A percentile compares a stretch with the other conserved stretches of the same genome.
Conservation (phyloP, 2,113 vertebrate genomes). For the Nestor notabilis region DNA sequence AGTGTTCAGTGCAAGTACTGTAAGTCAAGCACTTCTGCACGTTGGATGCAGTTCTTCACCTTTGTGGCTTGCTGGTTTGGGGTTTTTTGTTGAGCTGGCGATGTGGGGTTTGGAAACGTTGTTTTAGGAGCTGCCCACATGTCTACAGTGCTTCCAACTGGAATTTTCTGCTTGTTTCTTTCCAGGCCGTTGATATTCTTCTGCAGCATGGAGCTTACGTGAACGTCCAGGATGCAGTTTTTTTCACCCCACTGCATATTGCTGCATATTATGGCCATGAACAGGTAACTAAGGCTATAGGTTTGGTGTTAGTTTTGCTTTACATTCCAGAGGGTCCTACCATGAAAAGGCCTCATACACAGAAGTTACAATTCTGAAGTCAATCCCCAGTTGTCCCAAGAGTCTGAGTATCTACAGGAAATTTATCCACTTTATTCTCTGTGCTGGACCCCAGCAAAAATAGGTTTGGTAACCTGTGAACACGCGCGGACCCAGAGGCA, state of each 20-base stretch:
- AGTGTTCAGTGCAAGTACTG: conserved; percentile 5
- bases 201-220: conserved; percentile 90
- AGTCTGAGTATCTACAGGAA: neutral
- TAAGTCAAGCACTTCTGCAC: neutral
- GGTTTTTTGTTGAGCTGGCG: neutral
- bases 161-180: neutral
- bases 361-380: neutral
- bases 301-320: neutral
- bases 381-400: neutral
- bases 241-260: conserved; percentile 93
- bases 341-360: neutral
- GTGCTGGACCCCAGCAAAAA: neutral
- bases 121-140: neutral
- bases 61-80: neutral
- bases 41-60: neutral
- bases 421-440: neutral
- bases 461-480: neutral
- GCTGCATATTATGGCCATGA: conserved; percentile 84
- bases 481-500: neutral
- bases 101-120: neutral
- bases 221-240: conserved; percentile 91
- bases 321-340: neutral
- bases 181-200: conserved; percentile 86
- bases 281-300: conserved; percentile 71
- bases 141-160: fast-evolving